Evolutionary conservation across 2,888 invertebrate species (phyloP), one percentile per base, ranked within the genome.

Genomic region (Xestia xanthographa): DNA sequence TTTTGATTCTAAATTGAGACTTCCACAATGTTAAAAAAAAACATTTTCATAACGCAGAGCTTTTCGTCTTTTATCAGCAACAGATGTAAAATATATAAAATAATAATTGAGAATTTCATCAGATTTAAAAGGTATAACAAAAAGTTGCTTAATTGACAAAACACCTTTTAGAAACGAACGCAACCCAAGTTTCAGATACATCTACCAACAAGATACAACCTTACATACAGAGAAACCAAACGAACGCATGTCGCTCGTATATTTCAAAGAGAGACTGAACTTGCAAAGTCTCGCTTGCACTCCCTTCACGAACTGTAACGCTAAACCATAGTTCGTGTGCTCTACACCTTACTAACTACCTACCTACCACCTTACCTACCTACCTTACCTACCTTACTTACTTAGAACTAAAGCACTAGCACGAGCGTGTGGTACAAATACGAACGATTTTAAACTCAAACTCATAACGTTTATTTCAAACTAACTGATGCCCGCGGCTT

Each of bases 321-420:
- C 50, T 78, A 65, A 78, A 45, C 63, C 41, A 43, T 50, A 43
- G 75, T 66, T 78, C 66, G 74, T 86, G 81, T 79, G 79, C 69
- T 50, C 79, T 75, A 68, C 74, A 82, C 79, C 62, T 83, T 78
- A 81, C 72, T n/a, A n/a, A n/a, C 65, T 12, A 12, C 14, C n/a
- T 63, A 2, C 17, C n/a, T n/a, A n/a, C n/a, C n/a, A n/a, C n/a
- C n/a, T n/a, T n/a, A n/a, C n/a, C n/a, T n/a, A n/a, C n/a, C n/a
- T n/a, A n/a, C n/a, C n/a, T n/a, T n/a, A n/a, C n/a, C n/a, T n/a
- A n/a, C n/a, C n/a, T n/a, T n/a, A n/a, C n/a, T n/a, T n/a, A n/a
- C n/a, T n/a, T 63, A n/a, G 8, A 63, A 63, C 41, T 63, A n/a
- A 63, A n/a, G 14, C 38, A 62, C n/a, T 22, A 38, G 62, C 1